Base-by-base conservation (phyloP, 2,888 invertebrate genomes). In the Cantharis flavilabris region DNA sequence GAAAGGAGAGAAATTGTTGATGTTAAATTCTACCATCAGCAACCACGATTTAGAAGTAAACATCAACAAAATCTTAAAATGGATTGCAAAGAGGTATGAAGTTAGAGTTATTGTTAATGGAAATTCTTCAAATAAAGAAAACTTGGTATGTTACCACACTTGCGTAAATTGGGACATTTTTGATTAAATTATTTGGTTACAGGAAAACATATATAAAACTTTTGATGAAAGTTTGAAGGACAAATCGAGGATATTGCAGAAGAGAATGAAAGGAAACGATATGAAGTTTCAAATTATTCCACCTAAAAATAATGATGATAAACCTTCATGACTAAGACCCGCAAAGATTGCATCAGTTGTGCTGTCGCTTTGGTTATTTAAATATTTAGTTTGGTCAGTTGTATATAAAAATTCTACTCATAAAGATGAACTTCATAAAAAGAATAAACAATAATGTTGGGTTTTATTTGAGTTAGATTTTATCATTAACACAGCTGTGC, bases 21-120 rank as follows among this genome's bases (percentile, higher is more conserved):
- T 92, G 30, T 86, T 94, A 18, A 91, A 91, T 16, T 88, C 91
- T 3, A 91, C 90, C 80, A 94, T 94, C 78, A 90, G 90, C 7
- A 90, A 92, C 65, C 91, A 94, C 87, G 94, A 95, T 87, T 89
- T 94, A 65, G 88, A 90, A 84, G 91, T 92, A 9, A 90, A 91
- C 78, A 86, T 93, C 0, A 93, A 92, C 78, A 93, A 93, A 85
- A 92, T 94, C 81, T 79, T 88, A 0, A 94, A 94, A 87, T 92
- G 94, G 89, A 83, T 94, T 9, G 88, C 88, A n/a, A 94, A 94
- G 83, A 90, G 90, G 9, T 91, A 92, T 88, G 93, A 94, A 89
- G 92, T 94, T 3, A 89, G 89, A 85, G 88, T 93, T 69, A 87
- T 92, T 33, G 90, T 93, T 75, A 88, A 89, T 82, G 91, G 90